Evolutionary conservation across 1,140 invertebrate genomes (phyloP).

Genomic region (Acromyrmex echinatior): DNA sequence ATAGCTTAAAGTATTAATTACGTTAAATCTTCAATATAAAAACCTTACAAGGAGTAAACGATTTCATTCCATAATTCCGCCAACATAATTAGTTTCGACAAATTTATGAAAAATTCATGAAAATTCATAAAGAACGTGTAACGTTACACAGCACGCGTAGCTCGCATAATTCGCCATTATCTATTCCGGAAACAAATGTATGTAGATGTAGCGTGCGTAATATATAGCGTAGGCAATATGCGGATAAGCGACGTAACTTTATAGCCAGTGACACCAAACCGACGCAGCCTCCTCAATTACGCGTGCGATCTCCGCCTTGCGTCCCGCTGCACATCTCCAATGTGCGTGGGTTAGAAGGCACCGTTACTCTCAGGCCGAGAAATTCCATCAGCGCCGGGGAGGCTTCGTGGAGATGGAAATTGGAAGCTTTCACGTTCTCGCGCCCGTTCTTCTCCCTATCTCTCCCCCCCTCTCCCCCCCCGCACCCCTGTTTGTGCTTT

Average conservation of each 20-base stretch:
- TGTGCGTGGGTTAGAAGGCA: conserved; percentile 75
- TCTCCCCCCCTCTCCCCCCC: neutral
- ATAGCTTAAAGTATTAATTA: neutral
- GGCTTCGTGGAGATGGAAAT: conserved; percentile 63
- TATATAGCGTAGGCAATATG: neutral
- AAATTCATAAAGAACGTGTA: neutral
- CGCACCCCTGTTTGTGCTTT: neutral
- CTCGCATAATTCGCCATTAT: neutral
- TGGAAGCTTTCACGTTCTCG: conserved; percentile 64
- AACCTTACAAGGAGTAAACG: neutral
- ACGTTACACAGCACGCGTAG: neutral
- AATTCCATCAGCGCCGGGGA: conserved; percentile 58
- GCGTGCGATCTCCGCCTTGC: conserved; percentile 44
- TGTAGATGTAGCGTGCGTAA: neutral
- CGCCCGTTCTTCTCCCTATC: conserved; percentile 12
- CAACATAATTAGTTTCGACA: neutral
- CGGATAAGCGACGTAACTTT: conserved; percentile 40
- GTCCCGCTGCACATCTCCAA: conserved; percentile 61
- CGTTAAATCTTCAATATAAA: neutral
- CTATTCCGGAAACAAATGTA: conserved; percentile 21
- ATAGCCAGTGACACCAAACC: conserved; percentile 39
- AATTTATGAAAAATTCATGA: neutral
- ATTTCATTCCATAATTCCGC: neutral
- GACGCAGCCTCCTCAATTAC: conserved; percentile 43
- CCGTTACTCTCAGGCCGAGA: conserved; percentile 67